A percentile compares a stretch with the other conserved stretches of the same genome.
Conservation (phyloP, 2,888 invertebrate species). For the Anagyrus pseudococci region DNA sequence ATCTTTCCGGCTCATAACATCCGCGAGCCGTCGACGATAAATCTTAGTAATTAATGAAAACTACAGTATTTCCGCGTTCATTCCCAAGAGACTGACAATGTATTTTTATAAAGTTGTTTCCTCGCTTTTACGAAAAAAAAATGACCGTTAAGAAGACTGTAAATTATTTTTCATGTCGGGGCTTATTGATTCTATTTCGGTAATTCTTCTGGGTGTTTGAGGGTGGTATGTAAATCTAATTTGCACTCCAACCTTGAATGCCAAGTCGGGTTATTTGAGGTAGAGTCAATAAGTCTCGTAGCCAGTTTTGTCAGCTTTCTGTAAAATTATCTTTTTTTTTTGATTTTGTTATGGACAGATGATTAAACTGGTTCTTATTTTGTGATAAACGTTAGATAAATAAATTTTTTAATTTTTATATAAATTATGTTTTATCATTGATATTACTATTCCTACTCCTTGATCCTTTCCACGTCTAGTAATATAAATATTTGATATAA, state of each 20-base stretch:
- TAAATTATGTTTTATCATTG: conserved; percentile 16
- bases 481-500: not conserved
- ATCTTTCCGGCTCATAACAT: conserved; percentile 25
- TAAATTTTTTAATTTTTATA: conserved; percentile 32
- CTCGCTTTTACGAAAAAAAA: conserved; percentile 15
- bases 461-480: not conserved
- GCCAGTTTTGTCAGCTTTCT: conserved; percentile 34
- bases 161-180: conserved; percentile 42
- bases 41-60: not conserved
- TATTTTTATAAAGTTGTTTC: conserved; percentile 39
- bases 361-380: conserved; percentile 27
- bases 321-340: conserved; percentile 14
- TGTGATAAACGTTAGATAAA: conserved; percentile 35
- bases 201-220: conserved; percentile 10
- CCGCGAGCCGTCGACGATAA: conserved; percentile 26
- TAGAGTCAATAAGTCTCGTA: conserved; percentile 31
- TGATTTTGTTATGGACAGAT: conserved; percentile 23
- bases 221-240: not conserved
- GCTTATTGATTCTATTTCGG: conserved; percentile 34
- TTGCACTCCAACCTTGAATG: conserved; percentile 5
- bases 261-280: not conserved
- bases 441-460: not conserved
- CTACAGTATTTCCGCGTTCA: conserved; percentile 15
- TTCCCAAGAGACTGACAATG: conserved; percentile 31
- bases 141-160: conserved; percentile 23